Evolutionary conservation across 2,888 invertebrate species (phyloP), one percentile per base, ranked within the genome.

Genomic region (Ametastegia equiseti): DNA sequence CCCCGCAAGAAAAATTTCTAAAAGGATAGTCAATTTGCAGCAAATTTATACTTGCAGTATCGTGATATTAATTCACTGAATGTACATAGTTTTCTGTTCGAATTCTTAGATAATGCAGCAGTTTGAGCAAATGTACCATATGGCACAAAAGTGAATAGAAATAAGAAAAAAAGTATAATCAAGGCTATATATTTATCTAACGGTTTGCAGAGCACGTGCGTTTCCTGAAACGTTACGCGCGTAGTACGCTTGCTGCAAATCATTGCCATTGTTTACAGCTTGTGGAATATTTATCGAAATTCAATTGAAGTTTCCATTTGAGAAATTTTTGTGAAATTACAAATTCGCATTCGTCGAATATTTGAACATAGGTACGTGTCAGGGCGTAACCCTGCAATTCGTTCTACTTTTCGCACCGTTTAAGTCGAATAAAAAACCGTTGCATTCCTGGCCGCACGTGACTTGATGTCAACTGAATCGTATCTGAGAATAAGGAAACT

Each of bases 341-440:
- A 3, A 39, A 11, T 39, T 67, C 19, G 30, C 65, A 7, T n/a
- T 36, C 5, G 65, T 15, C 30, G 30, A 60, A 30, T 13, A 63
- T 36, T 19, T 67, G 9, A 15, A 67, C 39, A n/a, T n/a, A n/a
- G n/a, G 39, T 39, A 11, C 19, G 9, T 67, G 9, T 23, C 15
- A 67, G 19, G 19, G 19, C 30, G 13, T 71, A 30, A 15, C 13
- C 7, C n/a, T 27, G 11, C 30, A 3, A 71, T 47, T 45, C 47
- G 71, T 71, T 71, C 71, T 7, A 71, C 71, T 47, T 71, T 71
- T 47, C 45, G 27, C 30, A 23, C 36, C 23, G 45, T 30, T 13
- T 71, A 45, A 47, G 71, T 67, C 39, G 47, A 71, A 45, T 71
- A 45, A 47, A 71, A 71, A 71, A 71, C 45, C 71, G 71, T 71